These are phyloP conservation scores for Hemibagrus wyckioides DNA, from an alignment of 2,113 vertebrate species.

Conservation along the genomic window DNA sequence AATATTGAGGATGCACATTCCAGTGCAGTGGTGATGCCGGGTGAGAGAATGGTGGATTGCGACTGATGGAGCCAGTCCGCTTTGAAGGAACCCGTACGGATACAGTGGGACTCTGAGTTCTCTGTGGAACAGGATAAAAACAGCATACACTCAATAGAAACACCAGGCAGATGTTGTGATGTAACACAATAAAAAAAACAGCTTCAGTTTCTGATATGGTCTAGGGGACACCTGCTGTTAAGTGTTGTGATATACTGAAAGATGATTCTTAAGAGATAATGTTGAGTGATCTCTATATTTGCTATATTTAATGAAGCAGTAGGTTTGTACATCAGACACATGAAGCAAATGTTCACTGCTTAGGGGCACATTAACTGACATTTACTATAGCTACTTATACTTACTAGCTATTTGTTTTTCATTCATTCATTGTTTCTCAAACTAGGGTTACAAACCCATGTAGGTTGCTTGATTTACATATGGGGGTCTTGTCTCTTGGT, in stretches of 20 bases:
- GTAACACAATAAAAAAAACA: neutral
- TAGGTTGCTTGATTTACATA: too few species aligned
- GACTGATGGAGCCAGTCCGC: constrained; percentile 74
- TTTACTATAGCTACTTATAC: too few species aligned
- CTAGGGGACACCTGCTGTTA: neutral
- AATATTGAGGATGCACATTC: constrained; percentile 46
- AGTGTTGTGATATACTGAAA: neutral
- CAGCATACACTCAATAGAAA: neutral
- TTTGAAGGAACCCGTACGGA: constrained; percentile 72
- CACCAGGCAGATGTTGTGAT: neutral
- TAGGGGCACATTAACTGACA: neutral
- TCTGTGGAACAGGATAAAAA: constrained; percentile 69
- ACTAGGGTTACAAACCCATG: too few species aligned
- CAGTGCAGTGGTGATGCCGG: constrained; percentile 21
- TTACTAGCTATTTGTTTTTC: too few species aligned
- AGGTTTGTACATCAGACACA: neutral
- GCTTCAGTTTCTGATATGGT: neutral
- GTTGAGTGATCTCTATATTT: neutral
- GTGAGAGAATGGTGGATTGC: constrained; percentile 12
- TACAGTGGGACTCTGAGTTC: constrained; percentile 71
- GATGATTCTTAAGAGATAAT: too few species aligned
- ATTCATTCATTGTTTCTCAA: too few species aligned
- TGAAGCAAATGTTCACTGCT: neutral
- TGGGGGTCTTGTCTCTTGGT: too few species aligned
- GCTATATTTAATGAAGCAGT: too few species aligned